Evolutionary conservation across 2,797 vertebrate genomes (phyloP).

Genomic region (Falco berigora): DNA sequence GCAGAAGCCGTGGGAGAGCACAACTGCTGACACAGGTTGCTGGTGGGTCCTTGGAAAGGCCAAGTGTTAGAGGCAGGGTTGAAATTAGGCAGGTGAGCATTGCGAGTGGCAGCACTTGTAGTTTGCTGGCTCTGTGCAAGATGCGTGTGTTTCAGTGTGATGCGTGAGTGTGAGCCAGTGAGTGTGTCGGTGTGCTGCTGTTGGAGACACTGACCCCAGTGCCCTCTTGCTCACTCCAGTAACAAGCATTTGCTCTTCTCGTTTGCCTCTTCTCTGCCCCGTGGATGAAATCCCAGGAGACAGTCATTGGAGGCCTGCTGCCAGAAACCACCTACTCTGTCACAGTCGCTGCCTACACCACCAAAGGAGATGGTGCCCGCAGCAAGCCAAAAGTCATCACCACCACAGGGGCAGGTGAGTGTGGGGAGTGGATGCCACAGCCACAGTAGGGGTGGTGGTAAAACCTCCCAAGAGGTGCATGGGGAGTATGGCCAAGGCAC

Average conservation of each 20-base stretch:
- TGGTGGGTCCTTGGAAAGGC: neutral
- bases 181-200: neutral
- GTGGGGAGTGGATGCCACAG: neutral
- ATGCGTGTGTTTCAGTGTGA: neutral
- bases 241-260: conserved; percentile 38
- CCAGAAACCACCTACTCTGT: conserved; percentile 93
- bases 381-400: conserved; percentile 90
- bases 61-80: neutral
- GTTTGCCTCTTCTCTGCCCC: conserved; percentile 20
- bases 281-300: conserved; percentile 74
- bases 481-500: neutral
- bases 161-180: neutral
- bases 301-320: conserved; percentile 83
- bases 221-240: neutral
- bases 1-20: neutral
- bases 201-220: neutral
- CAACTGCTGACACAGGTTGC: neutral
- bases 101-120: neutral
- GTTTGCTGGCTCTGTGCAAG: neutral
- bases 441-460: neutral
- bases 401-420: conserved; percentile 91
- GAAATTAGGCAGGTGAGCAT: neutral
- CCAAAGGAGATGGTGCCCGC: conserved; percentile 91
- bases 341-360: conserved; percentile 91
- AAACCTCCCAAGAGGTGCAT: conserved; percentile 69